Percentiles rank a stretch among this genome's conserved stretches.
Evolutionary conservation across 2,113 vertebrate genomes (phyloP).

Genomic region (Atractosteus spatula): DNA sequence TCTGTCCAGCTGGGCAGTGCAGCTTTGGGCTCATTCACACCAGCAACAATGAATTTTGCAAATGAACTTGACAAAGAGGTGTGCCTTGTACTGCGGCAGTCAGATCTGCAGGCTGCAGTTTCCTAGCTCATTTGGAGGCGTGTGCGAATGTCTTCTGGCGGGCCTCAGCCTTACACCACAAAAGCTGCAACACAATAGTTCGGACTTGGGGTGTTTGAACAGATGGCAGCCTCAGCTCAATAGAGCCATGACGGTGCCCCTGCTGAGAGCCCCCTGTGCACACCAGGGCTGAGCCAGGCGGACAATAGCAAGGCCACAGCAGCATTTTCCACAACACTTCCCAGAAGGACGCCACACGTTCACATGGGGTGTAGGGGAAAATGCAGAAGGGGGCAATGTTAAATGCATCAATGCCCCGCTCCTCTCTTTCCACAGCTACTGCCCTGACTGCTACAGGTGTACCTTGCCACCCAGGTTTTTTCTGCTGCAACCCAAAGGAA

Average conservation of each 20-base stretch:
- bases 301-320: not conserved
- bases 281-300: slow-evolving; percentile 13
- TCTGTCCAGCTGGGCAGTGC: too few relatives aligned
- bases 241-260: slow-evolving; percentile 36
- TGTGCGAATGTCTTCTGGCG: slow-evolving; percentile 18
- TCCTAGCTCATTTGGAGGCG: not conserved
- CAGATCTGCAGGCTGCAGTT: not conserved
- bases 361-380: not conserved
- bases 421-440: not conserved
- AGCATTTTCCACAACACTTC: slow-evolving; percentile 14
- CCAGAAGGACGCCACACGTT: not conserved
- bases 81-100: not conserved
- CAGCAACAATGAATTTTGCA: not conserved
- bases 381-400: not conserved
- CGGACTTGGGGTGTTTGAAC: slow-evolving; percentile 42
- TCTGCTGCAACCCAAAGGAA: too few relatives aligned
- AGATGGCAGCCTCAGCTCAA: slow-evolving; percentile 52
- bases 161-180: slow-evolving; percentile 14
- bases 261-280: slow-evolving; percentile 24
- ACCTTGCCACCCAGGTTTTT: too few relatives aligned
- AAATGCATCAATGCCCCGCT: slow-evolving; percentile 28
- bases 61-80: slow-evolving; percentile 17
- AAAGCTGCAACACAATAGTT: slow-evolving; percentile 31
- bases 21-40: not conserved
- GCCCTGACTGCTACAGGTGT: too few relatives aligned